Evolutionary conservation across 2,797 vertebrate species (phyloP).

Genomic region (Enteromius argenteus): DNA sequence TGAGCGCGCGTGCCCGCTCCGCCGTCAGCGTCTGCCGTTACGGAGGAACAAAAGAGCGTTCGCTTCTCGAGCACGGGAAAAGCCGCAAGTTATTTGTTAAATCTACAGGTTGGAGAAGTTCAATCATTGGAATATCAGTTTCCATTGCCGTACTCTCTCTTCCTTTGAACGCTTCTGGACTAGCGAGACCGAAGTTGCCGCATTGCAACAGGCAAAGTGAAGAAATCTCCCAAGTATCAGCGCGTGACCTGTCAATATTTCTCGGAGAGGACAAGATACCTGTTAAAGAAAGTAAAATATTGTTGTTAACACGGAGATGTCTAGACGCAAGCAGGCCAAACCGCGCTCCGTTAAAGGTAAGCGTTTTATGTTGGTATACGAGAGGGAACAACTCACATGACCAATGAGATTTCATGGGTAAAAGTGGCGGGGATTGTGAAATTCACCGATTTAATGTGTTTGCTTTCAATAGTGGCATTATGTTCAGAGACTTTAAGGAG

Average conservation of each 20-base stretch:
- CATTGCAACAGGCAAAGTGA: constrained; percentile 94
- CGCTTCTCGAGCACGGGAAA: constrained; percentile 39
- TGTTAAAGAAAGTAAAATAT: constrained; percentile 69
- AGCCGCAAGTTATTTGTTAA: constrained; percentile 70
- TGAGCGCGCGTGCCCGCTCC: constrained; percentile 58
- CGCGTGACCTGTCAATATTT: constrained; percentile 70
- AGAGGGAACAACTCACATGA: constrained; percentile 66
- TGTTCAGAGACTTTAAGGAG: not conserved
- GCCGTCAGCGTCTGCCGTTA: constrained; percentile 54
- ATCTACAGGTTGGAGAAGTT: constrained; percentile 78
- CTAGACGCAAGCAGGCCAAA: constrained; percentile 97
- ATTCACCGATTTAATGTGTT: constrained; percentile 60
- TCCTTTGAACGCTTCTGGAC: constrained; percentile 66
- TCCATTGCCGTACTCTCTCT: constrained; percentile 49
- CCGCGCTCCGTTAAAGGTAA: constrained; percentile 98
- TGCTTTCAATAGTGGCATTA: not conserved
- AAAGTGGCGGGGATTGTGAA: constrained; percentile 81
- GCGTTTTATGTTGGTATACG: constrained; percentile 62
- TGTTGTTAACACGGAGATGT: constrained; percentile 84
- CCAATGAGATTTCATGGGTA: constrained; percentile 79
- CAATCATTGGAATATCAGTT: constrained; percentile 54
- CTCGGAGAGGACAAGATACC: constrained; percentile 68
- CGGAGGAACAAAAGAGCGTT: constrained; percentile 56
- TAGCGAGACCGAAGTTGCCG: constrained; percentile 83
- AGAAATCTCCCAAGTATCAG: constrained; percentile 68